Evolutionary conservation across 2,888 invertebrate genomes (phyloP).

Genomic region (Megalurothrips usitatus): DNA sequence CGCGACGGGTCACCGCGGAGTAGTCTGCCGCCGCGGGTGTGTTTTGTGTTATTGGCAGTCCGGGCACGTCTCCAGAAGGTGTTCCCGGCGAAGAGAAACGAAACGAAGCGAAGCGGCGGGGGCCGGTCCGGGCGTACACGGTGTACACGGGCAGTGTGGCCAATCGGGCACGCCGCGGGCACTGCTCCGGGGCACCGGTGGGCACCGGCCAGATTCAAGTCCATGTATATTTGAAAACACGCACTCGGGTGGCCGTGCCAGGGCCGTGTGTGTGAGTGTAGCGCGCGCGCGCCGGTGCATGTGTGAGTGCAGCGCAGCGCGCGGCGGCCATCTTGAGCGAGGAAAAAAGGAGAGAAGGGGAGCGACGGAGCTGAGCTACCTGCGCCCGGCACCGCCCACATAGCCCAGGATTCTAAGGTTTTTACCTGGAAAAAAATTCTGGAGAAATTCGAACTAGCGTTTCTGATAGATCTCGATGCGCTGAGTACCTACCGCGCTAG

Average conservation of each 20-base stretch:
- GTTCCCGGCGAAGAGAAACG: too few species aligned
- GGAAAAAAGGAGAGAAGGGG: neutral
- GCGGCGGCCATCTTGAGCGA: constrained; percentile 4
- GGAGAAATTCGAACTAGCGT: too few species aligned
- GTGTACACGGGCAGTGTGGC: too few species aligned
- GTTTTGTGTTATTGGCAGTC: too few species aligned
- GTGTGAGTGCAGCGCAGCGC: neutral
- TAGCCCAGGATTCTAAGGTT: too few species aligned
- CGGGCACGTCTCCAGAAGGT: too few species aligned
- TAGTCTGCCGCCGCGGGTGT: neutral
- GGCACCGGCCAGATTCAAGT: neutral
- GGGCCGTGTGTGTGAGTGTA: too few species aligned
- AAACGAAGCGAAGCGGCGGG: too few species aligned
- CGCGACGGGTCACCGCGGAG: neutral
- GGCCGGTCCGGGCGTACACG: too few species aligned
- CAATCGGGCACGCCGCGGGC: neutral
- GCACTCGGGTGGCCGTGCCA: neutral
- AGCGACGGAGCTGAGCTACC: constrained; percentile 14
- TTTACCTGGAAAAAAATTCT: too few species aligned
- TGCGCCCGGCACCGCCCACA: constrained; percentile 17
- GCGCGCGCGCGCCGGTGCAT: neutral
- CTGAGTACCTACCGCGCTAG: too few species aligned
- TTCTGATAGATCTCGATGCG: too few species aligned
- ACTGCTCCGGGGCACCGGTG: neutral
- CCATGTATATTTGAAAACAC: constrained; percentile 23